Evolutionary conservation across 2,888 invertebrate species (phyloP).

Genomic region (Chironomus tentans): DNA sequence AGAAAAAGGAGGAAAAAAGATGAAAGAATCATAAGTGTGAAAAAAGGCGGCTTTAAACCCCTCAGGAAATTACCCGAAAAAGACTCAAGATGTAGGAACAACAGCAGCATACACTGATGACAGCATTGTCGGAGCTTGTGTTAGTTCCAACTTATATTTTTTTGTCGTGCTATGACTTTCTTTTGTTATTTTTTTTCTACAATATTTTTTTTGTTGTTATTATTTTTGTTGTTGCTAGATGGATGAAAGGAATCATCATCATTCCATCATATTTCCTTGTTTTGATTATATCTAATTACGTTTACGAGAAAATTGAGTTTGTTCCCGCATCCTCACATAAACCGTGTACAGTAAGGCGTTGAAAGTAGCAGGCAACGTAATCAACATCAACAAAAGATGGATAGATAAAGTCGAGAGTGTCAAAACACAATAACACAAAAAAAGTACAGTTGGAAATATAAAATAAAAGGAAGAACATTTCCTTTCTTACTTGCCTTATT

Average conservation of each 20-base stretch:
- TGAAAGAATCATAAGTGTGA: background rate
- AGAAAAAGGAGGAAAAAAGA: background rate
- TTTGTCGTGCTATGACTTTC: background rate
- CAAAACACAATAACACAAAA: too few species aligned
- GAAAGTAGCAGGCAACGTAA: background rate
- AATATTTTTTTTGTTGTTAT: background rate
- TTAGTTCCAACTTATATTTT: background rate
- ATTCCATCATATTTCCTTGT: slow-evolving; percentile 14
- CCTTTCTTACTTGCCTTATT: too few species aligned
- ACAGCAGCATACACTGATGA: background rate
- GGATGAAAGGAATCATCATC: slow-evolving; percentile 5
- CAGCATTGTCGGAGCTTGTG: background rate
- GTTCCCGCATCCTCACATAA: background rate
- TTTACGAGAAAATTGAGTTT: slow-evolving; percentile 15
- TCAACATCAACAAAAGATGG: background rate
- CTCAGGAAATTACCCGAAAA: slow-evolving; percentile 20
- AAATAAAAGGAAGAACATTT: too few species aligned
- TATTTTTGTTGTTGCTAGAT: background rate
- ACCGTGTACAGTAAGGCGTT: background rate
- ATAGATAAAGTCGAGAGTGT: background rate
- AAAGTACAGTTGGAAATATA: too few species aligned
- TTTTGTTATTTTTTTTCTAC: too few species aligned
- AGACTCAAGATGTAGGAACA: background rate
- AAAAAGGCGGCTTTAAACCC: background rate
- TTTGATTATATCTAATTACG: slow-evolving; percentile 25